phyloP scores from a whole-genome alignment of 2,888 invertebrate genomes.

The Pandemis corylana region DNA sequence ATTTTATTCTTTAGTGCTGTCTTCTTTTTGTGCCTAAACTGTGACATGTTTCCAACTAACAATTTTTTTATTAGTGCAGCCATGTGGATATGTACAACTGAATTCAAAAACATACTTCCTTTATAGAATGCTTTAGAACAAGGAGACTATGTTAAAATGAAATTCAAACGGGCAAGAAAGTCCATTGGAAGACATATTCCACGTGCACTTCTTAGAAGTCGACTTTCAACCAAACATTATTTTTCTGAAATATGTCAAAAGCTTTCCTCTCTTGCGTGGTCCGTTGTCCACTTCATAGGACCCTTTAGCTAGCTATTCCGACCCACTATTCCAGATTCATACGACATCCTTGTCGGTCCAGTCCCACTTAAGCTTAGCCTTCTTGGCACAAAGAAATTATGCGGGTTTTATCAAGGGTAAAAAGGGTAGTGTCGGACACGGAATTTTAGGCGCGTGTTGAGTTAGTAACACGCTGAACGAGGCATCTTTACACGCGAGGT shows the following conservation, averaged over 20 bases:
- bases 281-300: neutral
- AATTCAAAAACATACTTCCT: too few species aligned
- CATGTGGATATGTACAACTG: too few species aligned
- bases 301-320: conserved; percentile 1
- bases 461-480: conserved; percentile 18
- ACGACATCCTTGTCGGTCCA: conserved; percentile 13
- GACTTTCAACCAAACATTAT: neutral
- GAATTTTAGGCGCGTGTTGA: conserved; percentile 8
- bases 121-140: too few species aligned
- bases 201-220: neutral
- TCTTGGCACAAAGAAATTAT: conserved; percentile 29
- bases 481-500: conserved; percentile 24
- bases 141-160: too few species aligned
- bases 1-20: neutral
- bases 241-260: neutral
- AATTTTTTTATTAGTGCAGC: too few species aligned
- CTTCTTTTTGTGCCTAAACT: too few species aligned
- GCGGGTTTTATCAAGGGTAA: conserved; percentile 39
- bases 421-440: conserved; percentile 36
- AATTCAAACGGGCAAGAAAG: too few species aligned
- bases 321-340: conserved; percentile 26
- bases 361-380: conserved; percentile 25
- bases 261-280: neutral
- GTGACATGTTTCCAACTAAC: too few species aligned
- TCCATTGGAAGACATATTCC: neutral